Conservation (phyloP, 2,888 invertebrate genomes). For the Rhingia campestris region DNA sequence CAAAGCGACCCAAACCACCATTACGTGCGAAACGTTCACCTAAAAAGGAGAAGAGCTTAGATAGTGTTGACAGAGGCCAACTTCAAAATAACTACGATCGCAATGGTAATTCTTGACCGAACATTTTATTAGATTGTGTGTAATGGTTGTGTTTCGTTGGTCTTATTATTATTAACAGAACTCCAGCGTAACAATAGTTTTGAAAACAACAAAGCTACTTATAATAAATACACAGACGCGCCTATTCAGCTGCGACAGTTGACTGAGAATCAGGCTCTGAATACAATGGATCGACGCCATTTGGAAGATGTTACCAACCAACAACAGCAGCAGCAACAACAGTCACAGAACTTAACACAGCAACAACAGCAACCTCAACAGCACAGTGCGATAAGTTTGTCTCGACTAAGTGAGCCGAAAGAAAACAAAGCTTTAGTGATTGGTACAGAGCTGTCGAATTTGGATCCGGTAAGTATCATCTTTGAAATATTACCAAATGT, state of each 20-base stretch:
- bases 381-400: conserved; percentile 76
- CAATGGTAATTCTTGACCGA: conserved; percentile 64
- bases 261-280: conserved; percentile 73
- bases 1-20: conserved; percentile 94
- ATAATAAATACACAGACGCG: conserved; percentile 81
- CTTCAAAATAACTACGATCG: conserved; percentile 83
- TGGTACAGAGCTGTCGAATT: conserved; percentile 86
- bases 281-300: conserved; percentile 77
- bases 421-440: conserved; percentile 86
- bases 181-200: conserved; percentile 75
- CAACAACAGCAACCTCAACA: conserved; percentile 79
- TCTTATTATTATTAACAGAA: conserved; percentile 39
- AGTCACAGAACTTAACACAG: conserved; percentile 60
- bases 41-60: conserved; percentile 86
- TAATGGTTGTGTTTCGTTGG: conserved; percentile 2
- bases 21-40: conserved; percentile 91
- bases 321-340: conserved; percentile 76
- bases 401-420: conserved; percentile 79
- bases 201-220: conserved; percentile 79
- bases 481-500: not conserved
- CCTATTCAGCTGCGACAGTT: conserved; percentile 80
- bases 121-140: conserved; percentile 25
- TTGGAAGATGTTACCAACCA: conserved; percentile 80
- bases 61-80: conserved; percentile 80
- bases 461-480: conserved; percentile 86